Evolutionary conservation across 2,888 invertebrate genomes (phyloP).

Genomic region (Drosophila nr. fundita): DNA sequence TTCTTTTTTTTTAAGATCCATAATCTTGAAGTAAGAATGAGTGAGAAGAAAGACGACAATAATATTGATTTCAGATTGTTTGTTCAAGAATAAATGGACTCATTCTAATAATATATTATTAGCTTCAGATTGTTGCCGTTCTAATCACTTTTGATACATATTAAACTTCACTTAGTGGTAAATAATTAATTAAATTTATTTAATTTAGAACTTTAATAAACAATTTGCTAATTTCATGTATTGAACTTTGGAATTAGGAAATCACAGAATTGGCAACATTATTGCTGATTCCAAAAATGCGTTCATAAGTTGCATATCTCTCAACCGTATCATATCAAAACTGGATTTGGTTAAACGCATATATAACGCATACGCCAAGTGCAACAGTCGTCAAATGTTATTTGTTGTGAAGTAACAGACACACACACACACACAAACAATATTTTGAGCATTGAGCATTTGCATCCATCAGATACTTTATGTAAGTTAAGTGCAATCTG

Average conservation of each 20-base stretch:
- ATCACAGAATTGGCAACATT: not conserved
- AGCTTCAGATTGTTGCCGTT: not conserved
- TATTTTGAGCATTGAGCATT: constrained; percentile 18
- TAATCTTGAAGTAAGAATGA: accelerated
- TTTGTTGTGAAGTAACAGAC: not conserved
- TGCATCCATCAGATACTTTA: constrained; percentile 63
- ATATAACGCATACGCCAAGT: constrained; percentile 44
- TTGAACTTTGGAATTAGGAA: not conserved
- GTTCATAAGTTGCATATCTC: not conserved
- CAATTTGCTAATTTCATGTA: not conserved
- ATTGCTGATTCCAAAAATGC: not conserved
- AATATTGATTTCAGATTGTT: no score
- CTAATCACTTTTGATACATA: not conserved
- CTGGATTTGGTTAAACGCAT: not conserved
- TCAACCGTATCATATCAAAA: not conserved
- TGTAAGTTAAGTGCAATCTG: constrained; percentile 56
- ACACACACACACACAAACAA: not conserved
- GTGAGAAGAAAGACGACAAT: no score
- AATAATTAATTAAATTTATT: not conserved
- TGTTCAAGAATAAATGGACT: not conserved
- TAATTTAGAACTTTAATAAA: not conserved
- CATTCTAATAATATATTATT: not conserved
- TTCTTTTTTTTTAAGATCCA: no score
- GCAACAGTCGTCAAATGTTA: constrained; percentile 6
- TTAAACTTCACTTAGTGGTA: not conserved